These are phyloP conservation scores for Eucera pruinosa DNA, from an alignment of 2,888 invertebrate genomes.

Conservation along the genomic window DNA sequence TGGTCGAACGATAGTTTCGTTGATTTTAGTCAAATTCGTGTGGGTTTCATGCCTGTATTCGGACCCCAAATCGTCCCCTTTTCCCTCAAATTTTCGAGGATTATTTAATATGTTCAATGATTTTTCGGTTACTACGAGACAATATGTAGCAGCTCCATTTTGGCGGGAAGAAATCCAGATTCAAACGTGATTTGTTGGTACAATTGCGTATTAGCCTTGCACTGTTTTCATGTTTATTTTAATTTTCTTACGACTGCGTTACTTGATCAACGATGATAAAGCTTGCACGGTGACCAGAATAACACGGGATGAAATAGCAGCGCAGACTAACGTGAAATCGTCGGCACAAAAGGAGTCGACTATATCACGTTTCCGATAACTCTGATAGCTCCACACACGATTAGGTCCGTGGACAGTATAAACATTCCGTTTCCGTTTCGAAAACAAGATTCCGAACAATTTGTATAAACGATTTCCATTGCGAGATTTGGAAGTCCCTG, in stretches of 20 bases:
- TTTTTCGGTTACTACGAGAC: no score
- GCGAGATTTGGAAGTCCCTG: no score
- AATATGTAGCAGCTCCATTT: no score
- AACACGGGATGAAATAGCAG: constrained; percentile 8
- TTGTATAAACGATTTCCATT: no score
- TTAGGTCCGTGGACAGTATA: neutral
- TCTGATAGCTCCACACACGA: constrained; percentile 20
- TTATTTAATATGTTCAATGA: neutral
- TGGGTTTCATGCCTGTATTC: neutral
- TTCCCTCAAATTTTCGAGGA: no score
- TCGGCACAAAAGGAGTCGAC: constrained; percentile 25
- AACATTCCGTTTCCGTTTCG: constrained; percentile 22
- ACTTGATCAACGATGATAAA: neutral
- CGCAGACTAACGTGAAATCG: constrained; percentile 7
- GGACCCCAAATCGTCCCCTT: no score
- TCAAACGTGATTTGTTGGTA: neutral
- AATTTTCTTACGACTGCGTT: neutral
- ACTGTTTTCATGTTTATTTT: neutral
- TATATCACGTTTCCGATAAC: constrained; percentile 48
- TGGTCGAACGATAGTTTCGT: neutral
- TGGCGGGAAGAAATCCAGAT: constrained; percentile 23
- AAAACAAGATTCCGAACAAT: neutral
- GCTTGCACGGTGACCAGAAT: neutral
- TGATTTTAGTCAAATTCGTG: neutral
- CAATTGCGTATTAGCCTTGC: neutral